These are phyloP conservation scores for Notocelia uddmanniana DNA, from an alignment of 2,888 invertebrate genomes.

Conservation along the genomic window DNA sequence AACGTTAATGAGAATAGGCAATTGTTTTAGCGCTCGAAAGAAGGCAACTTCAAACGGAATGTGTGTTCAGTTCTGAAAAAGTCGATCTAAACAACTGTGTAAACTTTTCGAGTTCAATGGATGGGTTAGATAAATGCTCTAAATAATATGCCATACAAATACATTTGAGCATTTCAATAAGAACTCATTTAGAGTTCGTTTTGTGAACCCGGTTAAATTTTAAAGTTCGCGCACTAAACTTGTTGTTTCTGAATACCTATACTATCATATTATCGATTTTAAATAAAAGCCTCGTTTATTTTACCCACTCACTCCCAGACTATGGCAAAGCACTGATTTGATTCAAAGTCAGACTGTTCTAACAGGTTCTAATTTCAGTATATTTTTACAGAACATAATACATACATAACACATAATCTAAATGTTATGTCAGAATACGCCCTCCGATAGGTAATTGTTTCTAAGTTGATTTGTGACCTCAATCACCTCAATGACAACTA, in stretches of 20 bases:
- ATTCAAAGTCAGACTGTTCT: too few relatives aligned
- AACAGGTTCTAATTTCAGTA: too few relatives aligned
- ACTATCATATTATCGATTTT: too few relatives aligned
- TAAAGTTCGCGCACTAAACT: background rate
- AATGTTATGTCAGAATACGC: too few relatives aligned
- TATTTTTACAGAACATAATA: too few relatives aligned
- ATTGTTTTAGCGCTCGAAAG: conserved; percentile 57
- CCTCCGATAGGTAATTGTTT: background rate
- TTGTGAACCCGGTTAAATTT: too few relatives aligned
- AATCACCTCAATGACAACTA: background rate
- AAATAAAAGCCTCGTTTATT: too few relatives aligned
- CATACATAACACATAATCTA: too few relatives aligned
- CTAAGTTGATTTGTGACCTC: background rate
- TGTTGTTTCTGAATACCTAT: too few relatives aligned
- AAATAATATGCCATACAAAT: conserved; percentile 32
- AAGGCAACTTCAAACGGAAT: conserved; percentile 66
- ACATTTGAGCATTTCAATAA: conserved; percentile 15
- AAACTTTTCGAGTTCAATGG: conserved; percentile 52
- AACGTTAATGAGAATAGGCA: conserved; percentile 59
- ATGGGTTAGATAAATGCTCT: conserved; percentile 31
- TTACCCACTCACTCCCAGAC: too few relatives aligned
- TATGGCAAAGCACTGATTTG: too few relatives aligned
- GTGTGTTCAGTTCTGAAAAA: conserved; percentile 59
- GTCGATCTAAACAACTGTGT: conserved; percentile 60
- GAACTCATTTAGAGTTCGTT: background rate